These are phyloP conservation scores for Microplitis manilae DNA, from an alignment of 2,888 invertebrate genomes.

Conservation along the genomic window DNA sequence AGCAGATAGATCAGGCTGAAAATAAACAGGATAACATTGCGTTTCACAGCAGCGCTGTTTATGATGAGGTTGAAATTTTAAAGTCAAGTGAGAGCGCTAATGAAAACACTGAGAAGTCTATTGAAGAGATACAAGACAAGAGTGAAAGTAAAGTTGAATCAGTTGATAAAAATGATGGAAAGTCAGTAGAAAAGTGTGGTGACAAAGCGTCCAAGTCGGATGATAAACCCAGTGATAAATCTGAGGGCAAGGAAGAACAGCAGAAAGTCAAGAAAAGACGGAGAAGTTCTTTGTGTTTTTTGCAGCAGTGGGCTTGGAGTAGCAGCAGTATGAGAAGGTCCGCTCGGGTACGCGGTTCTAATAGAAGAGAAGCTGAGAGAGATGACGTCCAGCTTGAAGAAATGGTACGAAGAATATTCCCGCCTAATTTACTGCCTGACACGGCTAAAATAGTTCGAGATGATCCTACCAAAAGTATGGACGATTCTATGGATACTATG, in stretches of 20 bases:
- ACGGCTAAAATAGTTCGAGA: constrained; percentile 70
- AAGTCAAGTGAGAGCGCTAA: constrained; percentile 37
- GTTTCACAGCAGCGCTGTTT: constrained; percentile 41
- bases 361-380: constrained; percentile 75
- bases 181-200: constrained; percentile 56
- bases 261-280: constrained; percentile 77
- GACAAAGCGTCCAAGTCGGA: constrained; percentile 47
- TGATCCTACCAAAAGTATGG: constrained; percentile 69
- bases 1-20: constrained; percentile 52
- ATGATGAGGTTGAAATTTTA: constrained; percentile 43
- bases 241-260: constrained; percentile 70
- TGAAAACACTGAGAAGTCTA: constrained; percentile 65
- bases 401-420: constrained; percentile 79
- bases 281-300: constrained; percentile 80
- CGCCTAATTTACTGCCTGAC: constrained; percentile 74
- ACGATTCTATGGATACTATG: constrained; percentile 77
- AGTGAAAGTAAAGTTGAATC: constrained; percentile 48
- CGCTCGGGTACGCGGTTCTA: constrained; percentile 70
- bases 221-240: constrained; percentile 60
- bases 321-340: constrained; percentile 72
- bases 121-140: constrained; percentile 49
- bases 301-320: constrained; percentile 87
- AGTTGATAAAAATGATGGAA: constrained; percentile 55
- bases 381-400: constrained; percentile 79
- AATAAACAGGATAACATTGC: constrained; percentile 48